Percentiles rank a stretch among this genome's conserved stretches.
phyloP scores from a whole-genome alignment of 2,113 vertebrate species.

The Anhinga rufa region DNA sequence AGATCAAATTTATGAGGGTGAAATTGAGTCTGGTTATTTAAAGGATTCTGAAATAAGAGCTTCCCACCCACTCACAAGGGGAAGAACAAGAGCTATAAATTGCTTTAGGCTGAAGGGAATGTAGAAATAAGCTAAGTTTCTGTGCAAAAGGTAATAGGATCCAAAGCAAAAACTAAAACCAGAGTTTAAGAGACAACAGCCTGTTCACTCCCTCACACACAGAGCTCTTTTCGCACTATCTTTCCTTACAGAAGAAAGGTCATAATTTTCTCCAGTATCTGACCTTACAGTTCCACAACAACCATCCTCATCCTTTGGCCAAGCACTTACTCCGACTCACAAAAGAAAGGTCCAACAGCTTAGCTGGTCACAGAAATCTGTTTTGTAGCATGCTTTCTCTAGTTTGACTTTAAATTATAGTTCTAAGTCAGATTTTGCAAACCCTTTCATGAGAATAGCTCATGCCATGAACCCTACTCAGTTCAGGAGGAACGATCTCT shows the following conservation, averaged over 20 bases:
- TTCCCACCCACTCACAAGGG: conserved; percentile 43
- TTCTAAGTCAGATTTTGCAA: neutral
- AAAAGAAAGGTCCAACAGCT: neutral
- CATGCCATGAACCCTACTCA: neutral
- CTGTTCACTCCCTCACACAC: neutral
- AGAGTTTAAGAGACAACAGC: neutral
- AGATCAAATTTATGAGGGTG: conserved; percentile 57
- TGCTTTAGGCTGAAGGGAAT: conserved; percentile 26
- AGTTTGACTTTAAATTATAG: neutral
- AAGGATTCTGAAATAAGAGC: conserved; percentile 58
- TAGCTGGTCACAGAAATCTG: neutral
- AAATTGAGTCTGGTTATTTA: conserved; percentile 56
- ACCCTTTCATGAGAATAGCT: neutral
- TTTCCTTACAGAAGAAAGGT: neutral
- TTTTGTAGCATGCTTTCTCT: neutral
- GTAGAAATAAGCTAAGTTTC: conserved; percentile 29
- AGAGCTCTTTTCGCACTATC: neutral
- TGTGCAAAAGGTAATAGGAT: conserved; percentile 25
- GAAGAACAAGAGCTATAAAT: conserved; percentile 32
- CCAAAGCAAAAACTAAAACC: neutral
- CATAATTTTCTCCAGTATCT: neutral
- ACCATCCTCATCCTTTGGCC: neutral
- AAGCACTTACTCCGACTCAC: neutral
- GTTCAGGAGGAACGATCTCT: neutral
- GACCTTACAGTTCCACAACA: neutral